A percentile compares a stretch with the other conserved stretches of the same genome.
Evolutionary conservation across 1,140 invertebrate genomes (phyloP).

Genomic region (Leptonema lineaticorne): DNA sequence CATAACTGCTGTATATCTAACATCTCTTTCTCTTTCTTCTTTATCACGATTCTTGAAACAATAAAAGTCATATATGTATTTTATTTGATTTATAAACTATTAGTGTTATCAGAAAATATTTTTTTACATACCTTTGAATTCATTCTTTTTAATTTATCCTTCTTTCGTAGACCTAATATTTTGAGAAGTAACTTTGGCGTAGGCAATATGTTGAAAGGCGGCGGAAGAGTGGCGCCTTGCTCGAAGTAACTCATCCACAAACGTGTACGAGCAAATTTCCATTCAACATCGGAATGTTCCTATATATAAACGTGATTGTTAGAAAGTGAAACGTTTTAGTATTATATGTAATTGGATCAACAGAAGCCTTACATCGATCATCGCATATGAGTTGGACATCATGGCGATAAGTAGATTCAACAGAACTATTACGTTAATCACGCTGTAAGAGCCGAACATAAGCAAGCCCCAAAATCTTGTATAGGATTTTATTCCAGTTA

Average conservation of each 20-base stretch:
- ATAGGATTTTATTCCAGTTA: slow-evolving; percentile 74
- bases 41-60: slow-evolving; percentile 45
- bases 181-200: slow-evolving; percentile 69
- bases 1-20: slow-evolving; percentile 77
- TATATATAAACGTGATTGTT: slow-evolving; percentile 44
- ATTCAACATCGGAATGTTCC: slow-evolving; percentile 84
- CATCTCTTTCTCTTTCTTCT: slow-evolving; percentile 64
- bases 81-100: not conserved
- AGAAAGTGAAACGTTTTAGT: not conserved
- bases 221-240: slow-evolving; percentile 78
- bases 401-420: slow-evolving; percentile 86
- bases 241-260: slow-evolving; percentile 92
- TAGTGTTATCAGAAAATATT: not conserved
- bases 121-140: slow-evolving; percentile 61
- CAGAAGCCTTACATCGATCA: slow-evolving; percentile 61
- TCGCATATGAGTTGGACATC: slow-evolving; percentile 88
- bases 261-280: slow-evolving; percentile 88
- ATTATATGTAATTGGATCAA: not conserved
- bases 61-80: not conserved
- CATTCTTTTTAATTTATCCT: slow-evolving; percentile 68
- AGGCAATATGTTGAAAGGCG: slow-evolving; percentile 83
- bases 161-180: slow-evolving; percentile 65
- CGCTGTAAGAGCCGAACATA: slow-evolving; percentile 80
- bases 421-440: slow-evolving; percentile 84
- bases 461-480: slow-evolving; percentile 79